Evolutionary conservation across 2,888 invertebrate species (phyloP), one percentile per base, ranked within the genome.

Genomic region (Mesoligia furuncula): DNA sequence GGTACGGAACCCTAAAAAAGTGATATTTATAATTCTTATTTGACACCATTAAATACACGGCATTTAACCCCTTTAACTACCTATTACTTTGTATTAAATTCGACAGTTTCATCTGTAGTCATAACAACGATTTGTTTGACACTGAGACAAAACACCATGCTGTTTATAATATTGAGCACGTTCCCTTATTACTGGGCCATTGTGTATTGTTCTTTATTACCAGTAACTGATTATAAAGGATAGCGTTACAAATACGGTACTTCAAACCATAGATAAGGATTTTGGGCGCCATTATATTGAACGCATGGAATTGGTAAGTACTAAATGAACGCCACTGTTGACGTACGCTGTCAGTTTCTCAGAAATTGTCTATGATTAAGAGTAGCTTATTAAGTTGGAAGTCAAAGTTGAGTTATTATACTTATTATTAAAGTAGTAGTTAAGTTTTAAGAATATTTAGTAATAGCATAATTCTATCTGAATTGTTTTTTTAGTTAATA

Each of bases 181-280:
- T 86, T 87, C 89, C 87, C 76, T 88, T 75, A 73, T 73, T 74
- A 80, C 48, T 75, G 78, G 39, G 77, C 75, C 83, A 80, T 90
- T 90, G 91, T 90, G 88, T 90, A 93, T 92, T 93, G 93, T 90
- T 89, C 86, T 78, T 90, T 90, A 92, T 90, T 45, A 57, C 57
- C 36, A 36, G 36, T 39, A 36, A 39, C 75, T 45, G 74, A 59
- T 15, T 83, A 80, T 75, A 69, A 70, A 71, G 80, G 81, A 87
- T 85, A 88, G 74, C 72, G 48, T 90, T 88, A 89, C 88, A 72
- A 81, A 85, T 64, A 78, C 54, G 83, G 81, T 71, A 83, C 82
- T 81, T 75, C 65, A 79, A 67, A 61, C 45, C 17, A 74, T 68
- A 82, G 88, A 88, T 89, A 88, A 84, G 81, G 48, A 81, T 84